Evolutionary conservation across 64 coral and sea anemone species (phyloP).

Genomic region (Orbicella faveolata): DNA sequence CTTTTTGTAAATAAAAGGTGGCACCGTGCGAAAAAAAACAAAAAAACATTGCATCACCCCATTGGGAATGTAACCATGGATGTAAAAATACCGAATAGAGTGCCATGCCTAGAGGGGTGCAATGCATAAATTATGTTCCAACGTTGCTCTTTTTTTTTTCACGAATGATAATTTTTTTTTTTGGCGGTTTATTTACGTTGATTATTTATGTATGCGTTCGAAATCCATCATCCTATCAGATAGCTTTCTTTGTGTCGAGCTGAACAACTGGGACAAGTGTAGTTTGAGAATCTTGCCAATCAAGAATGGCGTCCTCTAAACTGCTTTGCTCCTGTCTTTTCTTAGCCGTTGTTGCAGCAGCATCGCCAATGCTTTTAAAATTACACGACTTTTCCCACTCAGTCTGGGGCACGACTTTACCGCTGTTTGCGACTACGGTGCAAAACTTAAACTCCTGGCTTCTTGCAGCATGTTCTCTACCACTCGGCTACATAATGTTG

Average conservation of each 20-base stretch:
- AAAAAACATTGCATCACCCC: no score
- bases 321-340: constrained; percentile 37
- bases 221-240: neutral
- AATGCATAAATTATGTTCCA: no score
- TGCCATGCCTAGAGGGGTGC: no score
- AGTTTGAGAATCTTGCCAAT: neutral
- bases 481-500: constrained; percentile 20
- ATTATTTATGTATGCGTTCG: no score
- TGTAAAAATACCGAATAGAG: no score
- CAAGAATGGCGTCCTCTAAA: constrained; percentile 49
- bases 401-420: neutral
- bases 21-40: no score
- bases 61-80: no score
- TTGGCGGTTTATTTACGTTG: no score
- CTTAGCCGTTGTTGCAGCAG: constrained; percentile 37
- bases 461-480: neutral
- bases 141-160: no score
- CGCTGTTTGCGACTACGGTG: neutral
- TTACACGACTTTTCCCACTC: constrained; percentile 37
- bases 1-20: no score
- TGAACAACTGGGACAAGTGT: neutral
- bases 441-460: neutral
- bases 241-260: neutral
- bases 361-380: constrained; percentile 40
- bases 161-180: no score